Evolutionary conservation across 2,888 invertebrate genomes (phyloP).

Genomic region (Patella ulyssiponensis): DNA sequence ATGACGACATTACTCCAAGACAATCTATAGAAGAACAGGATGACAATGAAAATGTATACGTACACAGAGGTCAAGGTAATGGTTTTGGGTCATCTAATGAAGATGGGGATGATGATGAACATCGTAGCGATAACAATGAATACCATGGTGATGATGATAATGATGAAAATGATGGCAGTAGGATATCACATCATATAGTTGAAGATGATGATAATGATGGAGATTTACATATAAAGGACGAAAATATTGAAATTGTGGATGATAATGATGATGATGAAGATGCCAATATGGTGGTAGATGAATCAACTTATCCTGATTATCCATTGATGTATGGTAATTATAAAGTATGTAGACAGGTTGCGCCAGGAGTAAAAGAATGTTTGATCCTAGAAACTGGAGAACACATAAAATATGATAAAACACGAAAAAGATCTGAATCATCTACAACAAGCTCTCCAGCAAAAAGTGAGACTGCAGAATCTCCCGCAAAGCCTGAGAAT

Average conservation of each 20-base stretch:
- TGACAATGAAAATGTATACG: background rate
- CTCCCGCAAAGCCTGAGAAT: background rate
- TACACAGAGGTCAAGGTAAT: conserved; percentile 1
- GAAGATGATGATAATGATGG: background rate
- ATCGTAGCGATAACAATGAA: background rate
- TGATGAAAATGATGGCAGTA: conserved; percentile 11
- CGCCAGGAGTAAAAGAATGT: conserved; percentile 49
- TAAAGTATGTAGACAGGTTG: conserved; percentile 45
- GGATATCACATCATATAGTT: background rate
- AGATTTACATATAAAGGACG: background rate
- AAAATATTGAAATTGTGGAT: conserved; percentile 10
- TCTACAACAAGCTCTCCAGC: conserved; percentile 12
- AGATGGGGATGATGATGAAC: conserved; percentile 12
- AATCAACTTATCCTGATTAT: conserved; percentile 36
- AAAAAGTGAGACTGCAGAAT: conserved; percentile 10
- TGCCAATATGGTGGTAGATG: background rate
- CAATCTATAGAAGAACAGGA: background rate
- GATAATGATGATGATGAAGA: conserved; percentile 19
- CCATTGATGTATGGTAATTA: conserved; percentile 48
- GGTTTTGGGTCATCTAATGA: background rate
- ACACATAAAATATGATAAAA: conserved; percentile 35
- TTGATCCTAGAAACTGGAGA: conserved; percentile 53
- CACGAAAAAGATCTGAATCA: conserved; percentile 13
- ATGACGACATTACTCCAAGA: background rate
- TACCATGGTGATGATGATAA: background rate